Evolutionary conservation across 2,797 vertebrate species (phyloP).

Genomic region (Hydrocynus forskahlii): DNA sequence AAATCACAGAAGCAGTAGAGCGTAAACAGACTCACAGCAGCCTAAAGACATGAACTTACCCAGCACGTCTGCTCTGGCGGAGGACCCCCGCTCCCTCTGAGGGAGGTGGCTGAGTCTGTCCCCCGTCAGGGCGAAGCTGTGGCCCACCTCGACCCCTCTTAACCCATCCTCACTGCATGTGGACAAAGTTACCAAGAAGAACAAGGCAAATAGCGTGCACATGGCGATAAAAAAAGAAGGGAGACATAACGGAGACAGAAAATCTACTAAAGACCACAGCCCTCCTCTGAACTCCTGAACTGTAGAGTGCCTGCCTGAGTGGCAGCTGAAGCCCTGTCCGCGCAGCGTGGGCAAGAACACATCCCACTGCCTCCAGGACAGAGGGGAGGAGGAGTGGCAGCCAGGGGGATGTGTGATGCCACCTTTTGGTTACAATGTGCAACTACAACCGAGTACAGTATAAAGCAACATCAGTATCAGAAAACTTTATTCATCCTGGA

Average conservation of each 20-base stretch:
- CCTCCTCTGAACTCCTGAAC: constrained; percentile 5
- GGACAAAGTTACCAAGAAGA: constrained; percentile 32
- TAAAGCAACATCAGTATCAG: too few relatives aligned
- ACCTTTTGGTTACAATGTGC: constrained; percentile 23
- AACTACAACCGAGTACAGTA: neutral
- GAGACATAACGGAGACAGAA: constrained; percentile 41
- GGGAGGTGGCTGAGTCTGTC: neutral
- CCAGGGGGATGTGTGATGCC: constrained; percentile 13
- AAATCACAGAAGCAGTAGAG: neutral
- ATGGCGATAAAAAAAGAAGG: constrained; percentile 37
- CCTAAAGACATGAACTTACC: neutral
- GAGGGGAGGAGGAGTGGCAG: too few relatives aligned
- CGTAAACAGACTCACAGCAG: neutral
- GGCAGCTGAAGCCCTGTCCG: neutral
- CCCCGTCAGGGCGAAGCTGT: constrained; percentile 8
- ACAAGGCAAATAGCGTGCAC: constrained; percentile 9
- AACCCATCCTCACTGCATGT: constrained; percentile 36
- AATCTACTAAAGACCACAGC: constrained; percentile 19
- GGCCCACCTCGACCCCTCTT: constrained; percentile 14
- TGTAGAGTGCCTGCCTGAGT: neutral
- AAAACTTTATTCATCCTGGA: too few relatives aligned
- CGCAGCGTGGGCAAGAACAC: neutral
- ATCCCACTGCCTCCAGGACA: neutral
- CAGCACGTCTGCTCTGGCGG: neutral
- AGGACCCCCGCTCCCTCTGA: neutral